These are phyloP conservation scores for Chydorus sphaericus DNA, from an alignment of 2,888 invertebrate genomes.

Conservation along the genomic window DNA sequence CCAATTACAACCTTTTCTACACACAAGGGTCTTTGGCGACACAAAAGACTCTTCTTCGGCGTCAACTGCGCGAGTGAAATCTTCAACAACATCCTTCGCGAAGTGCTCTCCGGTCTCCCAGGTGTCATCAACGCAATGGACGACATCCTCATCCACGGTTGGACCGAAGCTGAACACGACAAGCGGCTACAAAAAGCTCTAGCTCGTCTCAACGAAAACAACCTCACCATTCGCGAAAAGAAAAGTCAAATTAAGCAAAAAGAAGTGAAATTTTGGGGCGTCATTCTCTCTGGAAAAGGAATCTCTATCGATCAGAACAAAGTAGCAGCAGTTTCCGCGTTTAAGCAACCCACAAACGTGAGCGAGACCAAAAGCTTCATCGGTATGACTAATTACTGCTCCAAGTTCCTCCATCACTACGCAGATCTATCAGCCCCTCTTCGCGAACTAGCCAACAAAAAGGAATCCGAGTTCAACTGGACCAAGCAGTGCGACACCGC, in stretches of 20 bases:
- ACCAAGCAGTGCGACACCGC: background rate
- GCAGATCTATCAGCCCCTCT: slow-evolving; percentile 1
- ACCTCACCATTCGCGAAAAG: slow-evolving; percentile 20
- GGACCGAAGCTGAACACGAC: slow-evolving; percentile 23
- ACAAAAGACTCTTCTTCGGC: slow-evolving; percentile 29
- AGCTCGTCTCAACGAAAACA: slow-evolving; percentile 16
- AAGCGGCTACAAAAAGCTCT: slow-evolving; percentile 20
- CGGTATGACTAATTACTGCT: slow-evolving; percentile 3
- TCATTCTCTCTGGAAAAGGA: slow-evolving; percentile 1
- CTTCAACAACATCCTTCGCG: slow-evolving; percentile 29
- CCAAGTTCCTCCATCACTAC: background rate
- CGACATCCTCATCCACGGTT: slow-evolving; percentile 27
- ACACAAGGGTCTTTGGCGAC: slow-evolving; percentile 25
- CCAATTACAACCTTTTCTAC: slow-evolving; percentile 28
- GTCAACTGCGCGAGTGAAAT: slow-evolving; percentile 30
- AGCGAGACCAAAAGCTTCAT: background rate
- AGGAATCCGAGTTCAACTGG: slow-evolving; percentile 1
- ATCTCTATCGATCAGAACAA: background rate
- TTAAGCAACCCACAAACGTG: background rate
- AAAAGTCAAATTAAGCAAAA: slow-evolving; percentile 23
- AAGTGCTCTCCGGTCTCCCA: slow-evolving; percentile 24
- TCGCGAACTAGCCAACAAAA: slow-evolving; percentile 4
- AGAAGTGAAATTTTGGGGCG: background rate
- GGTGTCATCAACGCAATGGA: slow-evolving; percentile 27
- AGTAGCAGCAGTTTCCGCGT: background rate